phyloP scores from a whole-genome alignment of 2,113 vertebrate genomes.

The Oncorhynchus mykiss region DNA sequence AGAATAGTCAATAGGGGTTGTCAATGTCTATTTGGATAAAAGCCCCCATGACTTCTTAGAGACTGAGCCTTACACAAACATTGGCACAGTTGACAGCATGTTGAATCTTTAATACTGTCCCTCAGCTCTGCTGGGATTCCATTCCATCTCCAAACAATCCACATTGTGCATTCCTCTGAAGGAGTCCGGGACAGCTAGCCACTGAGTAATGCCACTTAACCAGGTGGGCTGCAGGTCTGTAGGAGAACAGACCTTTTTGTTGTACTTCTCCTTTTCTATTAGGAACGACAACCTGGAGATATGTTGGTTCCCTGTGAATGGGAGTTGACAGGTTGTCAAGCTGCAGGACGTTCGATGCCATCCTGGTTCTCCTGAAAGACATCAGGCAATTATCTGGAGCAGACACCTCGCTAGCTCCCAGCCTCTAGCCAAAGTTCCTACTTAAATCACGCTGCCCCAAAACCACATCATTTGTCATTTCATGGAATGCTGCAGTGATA shows the following conservation, averaged over 20 bases:
- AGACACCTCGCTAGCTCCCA: constrained; percentile 27
- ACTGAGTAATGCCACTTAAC: not conserved
- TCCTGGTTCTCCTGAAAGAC: constrained; percentile 24
- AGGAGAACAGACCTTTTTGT: not conserved
- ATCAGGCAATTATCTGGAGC: constrained; percentile 52
- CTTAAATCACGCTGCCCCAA: constrained; percentile 40
- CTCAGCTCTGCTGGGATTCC: not conserved
- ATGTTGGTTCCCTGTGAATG: not conserved
- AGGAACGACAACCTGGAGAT: constrained; percentile 3
- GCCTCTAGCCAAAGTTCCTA: constrained; percentile 20
- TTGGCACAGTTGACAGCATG: no score
- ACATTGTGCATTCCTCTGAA: not conserved
- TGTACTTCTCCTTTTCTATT: not conserved
- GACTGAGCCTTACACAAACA: not conserved
- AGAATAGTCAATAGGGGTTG: not conserved
- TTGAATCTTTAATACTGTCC: not conserved
- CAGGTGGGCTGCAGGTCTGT: not conserved
- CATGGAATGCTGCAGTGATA: constrained; percentile 36
- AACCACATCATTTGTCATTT: constrained; percentile 42
- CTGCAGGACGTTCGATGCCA: not conserved
- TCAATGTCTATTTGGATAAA: not conserved
- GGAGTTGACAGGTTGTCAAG: constrained; percentile 6
- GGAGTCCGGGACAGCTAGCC: not conserved
- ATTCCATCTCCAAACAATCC: not conserved
- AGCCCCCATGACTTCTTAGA: not conserved